Evolutionary conservation across 92 coral and sea anemone genomes (phyloP).

Genomic region (Bergia puertoricense): DNA sequence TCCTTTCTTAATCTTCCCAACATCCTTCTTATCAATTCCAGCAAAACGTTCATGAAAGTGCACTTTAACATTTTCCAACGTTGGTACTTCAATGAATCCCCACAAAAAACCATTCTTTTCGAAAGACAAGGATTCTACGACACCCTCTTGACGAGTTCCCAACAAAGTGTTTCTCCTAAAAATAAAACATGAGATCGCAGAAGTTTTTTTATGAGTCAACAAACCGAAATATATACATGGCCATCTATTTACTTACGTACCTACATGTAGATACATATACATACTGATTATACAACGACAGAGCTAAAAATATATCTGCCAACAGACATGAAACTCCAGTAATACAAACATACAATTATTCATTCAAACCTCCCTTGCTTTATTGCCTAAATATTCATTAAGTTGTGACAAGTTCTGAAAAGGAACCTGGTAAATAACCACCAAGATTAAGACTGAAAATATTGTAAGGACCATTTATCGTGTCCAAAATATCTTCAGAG

Average conservation of each 20-base stretch:
- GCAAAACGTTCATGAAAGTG: constrained; percentile 42
- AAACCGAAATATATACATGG: neutral
- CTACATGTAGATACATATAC: neutral
- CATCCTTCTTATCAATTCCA: constrained; percentile 34
- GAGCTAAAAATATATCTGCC: too few relatives aligned
- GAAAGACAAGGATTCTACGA: neutral
- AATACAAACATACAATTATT: too few relatives aligned
- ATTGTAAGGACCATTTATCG: too few relatives aligned
- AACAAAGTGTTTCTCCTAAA: neutral
- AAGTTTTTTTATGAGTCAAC: neutral
- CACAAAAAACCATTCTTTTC: neutral
- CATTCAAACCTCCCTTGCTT: too few relatives aligned
- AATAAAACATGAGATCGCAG: neutral
- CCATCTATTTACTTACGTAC: neutral
- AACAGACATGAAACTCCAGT: too few relatives aligned
- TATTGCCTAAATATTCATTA: too few relatives aligned
- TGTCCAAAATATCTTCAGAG: too few relatives aligned
- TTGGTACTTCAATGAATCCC: constrained; percentile 43
- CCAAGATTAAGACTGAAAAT: too few relatives aligned
- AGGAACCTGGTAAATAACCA: too few relatives aligned
- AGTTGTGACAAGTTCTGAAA: too few relatives aligned
- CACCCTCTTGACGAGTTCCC: constrained; percentile 59
- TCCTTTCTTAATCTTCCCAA: neutral
- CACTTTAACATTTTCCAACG: neutral
- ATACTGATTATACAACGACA: too few relatives aligned